These are phyloP conservation scores for Epinephelus awoara DNA, from an alignment of 2,797 vertebrate species.

Conservation along the genomic window DNA sequence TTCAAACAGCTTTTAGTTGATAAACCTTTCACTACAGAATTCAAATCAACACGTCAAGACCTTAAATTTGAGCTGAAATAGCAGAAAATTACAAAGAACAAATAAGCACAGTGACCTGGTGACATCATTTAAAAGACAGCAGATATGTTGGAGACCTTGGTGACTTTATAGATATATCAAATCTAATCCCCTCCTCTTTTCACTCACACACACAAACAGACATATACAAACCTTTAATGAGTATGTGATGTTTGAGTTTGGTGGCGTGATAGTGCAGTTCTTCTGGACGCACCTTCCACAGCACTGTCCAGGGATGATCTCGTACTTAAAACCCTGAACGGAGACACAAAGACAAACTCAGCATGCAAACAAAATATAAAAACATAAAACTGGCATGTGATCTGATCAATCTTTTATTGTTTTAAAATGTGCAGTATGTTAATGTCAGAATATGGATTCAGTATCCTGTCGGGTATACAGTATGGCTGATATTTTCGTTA, in stretches of 20 bases:
- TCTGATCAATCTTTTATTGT: not conserved
- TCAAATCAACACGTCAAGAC: no score
- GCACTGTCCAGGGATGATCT: conserved; percentile 75
- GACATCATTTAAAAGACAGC: not conserved
- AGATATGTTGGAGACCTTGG: not conserved
- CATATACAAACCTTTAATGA: conserved; percentile 63
- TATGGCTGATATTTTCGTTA: not conserved
- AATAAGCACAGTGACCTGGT: no score
- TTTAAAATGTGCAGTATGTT: not conserved
- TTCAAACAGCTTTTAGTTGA: no score
- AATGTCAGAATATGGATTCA: conserved; percentile 5
- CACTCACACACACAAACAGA: not conserved
- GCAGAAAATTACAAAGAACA: no score
- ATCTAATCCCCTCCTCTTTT: no score
- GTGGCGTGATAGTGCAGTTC: conserved; percentile 71
- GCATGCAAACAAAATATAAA: not conserved
- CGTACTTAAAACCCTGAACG: conserved; percentile 84
- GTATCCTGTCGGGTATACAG: not conserved
- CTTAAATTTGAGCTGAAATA: not conserved
- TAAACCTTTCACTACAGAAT: no score
- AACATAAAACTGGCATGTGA: not conserved
- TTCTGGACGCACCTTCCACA: conserved; percentile 87
- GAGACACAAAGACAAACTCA: conserved; percentile 19
- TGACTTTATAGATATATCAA: not conserved
- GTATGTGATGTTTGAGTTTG: conserved; percentile 44